Percentiles rank a stretch among this genome's conserved stretches.
Conservation (phyloP, 2,797 vertebrate genomes). For the Loris lydekkerianus region DNA sequence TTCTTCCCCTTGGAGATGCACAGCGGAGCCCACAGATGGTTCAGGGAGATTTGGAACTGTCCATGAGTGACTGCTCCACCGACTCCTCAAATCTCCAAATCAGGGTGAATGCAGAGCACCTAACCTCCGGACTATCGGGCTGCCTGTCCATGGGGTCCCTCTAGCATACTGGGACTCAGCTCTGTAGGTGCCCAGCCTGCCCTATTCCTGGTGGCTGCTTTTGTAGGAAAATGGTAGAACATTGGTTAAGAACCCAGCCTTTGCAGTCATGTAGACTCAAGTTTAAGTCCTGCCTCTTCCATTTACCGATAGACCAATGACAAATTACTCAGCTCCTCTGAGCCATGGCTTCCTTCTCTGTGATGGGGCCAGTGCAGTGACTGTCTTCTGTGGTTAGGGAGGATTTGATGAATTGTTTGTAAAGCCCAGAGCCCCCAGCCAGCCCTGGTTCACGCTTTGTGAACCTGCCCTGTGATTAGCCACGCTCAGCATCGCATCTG, state of each 20-base stretch:
- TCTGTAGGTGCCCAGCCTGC: not conserved
- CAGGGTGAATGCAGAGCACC: not conserved
- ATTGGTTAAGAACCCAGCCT: not conserved
- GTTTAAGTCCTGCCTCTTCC: not conserved
- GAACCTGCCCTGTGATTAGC: too few species aligned
- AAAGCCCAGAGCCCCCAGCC: not conserved
- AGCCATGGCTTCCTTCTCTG: not conserved
- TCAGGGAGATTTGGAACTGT: not conserved
- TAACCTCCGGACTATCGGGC: not conserved
- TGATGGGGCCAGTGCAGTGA: rapidly evolving
- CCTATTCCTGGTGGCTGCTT: not conserved
- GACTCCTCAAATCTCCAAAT: not conserved
- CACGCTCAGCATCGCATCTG: rapidly evolving
- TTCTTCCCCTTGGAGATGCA: not conserved
- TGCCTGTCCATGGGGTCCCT: not conserved
- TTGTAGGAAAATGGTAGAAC: not conserved
- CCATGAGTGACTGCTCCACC: rapidly evolving
- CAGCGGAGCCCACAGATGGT: too few species aligned
- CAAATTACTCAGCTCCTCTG: not conserved
- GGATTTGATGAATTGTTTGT: rapidly evolving
- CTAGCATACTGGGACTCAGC: not conserved
- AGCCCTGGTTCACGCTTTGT: too few species aligned
- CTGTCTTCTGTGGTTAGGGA: not conserved
- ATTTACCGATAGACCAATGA: not conserved
- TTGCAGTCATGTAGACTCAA: not conserved